A percentile compares a stretch with the other conserved stretches of the same genome.
Evolutionary conservation across 2,888 invertebrate species (phyloP).

Genomic region (Plagodis dolabraria): DNA sequence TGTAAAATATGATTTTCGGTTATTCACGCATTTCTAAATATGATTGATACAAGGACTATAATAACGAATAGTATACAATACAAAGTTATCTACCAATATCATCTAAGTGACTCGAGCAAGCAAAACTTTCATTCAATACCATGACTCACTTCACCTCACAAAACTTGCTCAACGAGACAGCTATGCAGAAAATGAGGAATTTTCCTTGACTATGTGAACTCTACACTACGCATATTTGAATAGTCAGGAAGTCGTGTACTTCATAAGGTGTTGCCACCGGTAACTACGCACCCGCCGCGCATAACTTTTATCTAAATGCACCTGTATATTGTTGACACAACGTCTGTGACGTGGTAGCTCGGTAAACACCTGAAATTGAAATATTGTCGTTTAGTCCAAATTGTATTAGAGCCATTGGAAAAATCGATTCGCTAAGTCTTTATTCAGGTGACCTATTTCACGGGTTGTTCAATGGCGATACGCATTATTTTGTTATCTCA

Average conservation of each 20-base stretch:
- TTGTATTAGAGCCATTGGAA: conserved; percentile 12
- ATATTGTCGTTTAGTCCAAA: conserved; percentile 28
- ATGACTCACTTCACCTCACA: conserved; percentile 28
- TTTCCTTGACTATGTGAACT: conserved; percentile 31
- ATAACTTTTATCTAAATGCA: conserved; percentile 45
- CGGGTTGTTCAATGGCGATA: no score
- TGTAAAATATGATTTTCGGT: no score
- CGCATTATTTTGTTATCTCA: no score
- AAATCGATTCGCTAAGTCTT: conserved; percentile 3
- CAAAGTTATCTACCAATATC: no score
- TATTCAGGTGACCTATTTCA: conserved; percentile 15
- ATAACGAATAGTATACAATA: no score
- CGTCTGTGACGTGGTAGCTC: conserved; percentile 31
- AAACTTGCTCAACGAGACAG: conserved; percentile 20
- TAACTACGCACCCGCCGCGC: conserved; percentile 36
- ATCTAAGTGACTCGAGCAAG: not conserved
- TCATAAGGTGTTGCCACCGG: conserved; percentile 34
- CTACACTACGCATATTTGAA: conserved; percentile 32
- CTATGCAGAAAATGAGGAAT: conserved; percentile 29
- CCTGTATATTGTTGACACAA: conserved; percentile 43
- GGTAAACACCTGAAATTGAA: conserved; percentile 28
- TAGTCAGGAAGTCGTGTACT: conserved; percentile 39
- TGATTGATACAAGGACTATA: no score
- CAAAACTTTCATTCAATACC: conserved; percentile 17
- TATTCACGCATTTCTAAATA: no score